Conservation (phyloP, 1,140 invertebrate species). For the Coboldia fuscipes region DNA sequence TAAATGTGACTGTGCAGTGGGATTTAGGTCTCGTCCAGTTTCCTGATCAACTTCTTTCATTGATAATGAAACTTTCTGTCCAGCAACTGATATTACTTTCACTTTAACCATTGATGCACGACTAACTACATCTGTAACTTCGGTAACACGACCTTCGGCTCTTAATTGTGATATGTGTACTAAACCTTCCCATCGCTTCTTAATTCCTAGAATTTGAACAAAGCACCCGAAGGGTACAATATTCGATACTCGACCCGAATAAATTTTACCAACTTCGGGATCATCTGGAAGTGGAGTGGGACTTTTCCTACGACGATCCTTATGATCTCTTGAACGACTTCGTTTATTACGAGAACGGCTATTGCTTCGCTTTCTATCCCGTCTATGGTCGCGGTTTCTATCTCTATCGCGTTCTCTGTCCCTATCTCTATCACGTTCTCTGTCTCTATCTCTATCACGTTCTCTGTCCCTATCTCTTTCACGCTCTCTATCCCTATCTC, state of each 20-base stretch:
- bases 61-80: conserved; percentile 87
- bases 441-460: conserved; percentile 12
- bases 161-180: conserved; percentile 94
- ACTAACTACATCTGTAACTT: conserved; percentile 82
- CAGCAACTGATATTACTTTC: conserved; percentile 75
- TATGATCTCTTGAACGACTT: conserved; percentile 6
- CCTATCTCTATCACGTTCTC: conserved; percentile 17
- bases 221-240: conserved; percentile 96
- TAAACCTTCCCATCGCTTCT: conserved; percentile 77
- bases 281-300: conserved; percentile 30
- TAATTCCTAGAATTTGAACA: conserved; percentile 81
- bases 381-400: background rate
- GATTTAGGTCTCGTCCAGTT: conserved; percentile 87
- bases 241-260: conserved; percentile 83
- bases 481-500: conserved; percentile 12
- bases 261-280: conserved; percentile 55
- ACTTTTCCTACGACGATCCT: conserved; percentile 12
- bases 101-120: conserved; percentile 82
- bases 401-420: conserved; percentile 12
- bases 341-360: background rate
- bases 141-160: conserved; percentile 81
- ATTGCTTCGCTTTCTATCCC: background rate
- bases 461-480: conserved; percentile 15
- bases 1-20: conserved; percentile 36
- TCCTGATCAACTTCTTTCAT: conserved; percentile 98